phyloP scores from a whole-genome alignment of 2,888 invertebrate species.

The Drosophila suboccidentalis region DNA sequence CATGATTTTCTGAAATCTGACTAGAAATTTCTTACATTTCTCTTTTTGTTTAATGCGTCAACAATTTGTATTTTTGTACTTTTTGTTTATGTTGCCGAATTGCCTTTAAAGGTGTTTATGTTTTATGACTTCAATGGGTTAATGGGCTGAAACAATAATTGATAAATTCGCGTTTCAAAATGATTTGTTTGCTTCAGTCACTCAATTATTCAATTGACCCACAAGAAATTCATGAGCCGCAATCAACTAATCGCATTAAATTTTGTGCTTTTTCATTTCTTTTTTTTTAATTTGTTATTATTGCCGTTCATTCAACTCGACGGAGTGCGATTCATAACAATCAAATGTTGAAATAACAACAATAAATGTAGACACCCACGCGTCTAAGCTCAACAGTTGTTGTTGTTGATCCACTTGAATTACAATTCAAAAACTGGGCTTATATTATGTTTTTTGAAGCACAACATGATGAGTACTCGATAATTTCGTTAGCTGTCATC shows the following conservation, averaged over 20 bases:
- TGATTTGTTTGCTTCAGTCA: slow-evolving; percentile 9
- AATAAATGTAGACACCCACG: slow-evolving; percentile 29
- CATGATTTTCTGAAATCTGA: slow-evolving; percentile 22
- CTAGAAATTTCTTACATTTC: slow-evolving; percentile 17
- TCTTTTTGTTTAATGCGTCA: slow-evolving; percentile 30
- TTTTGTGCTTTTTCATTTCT: slow-evolving; percentile 21
- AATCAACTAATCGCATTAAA: slow-evolving; percentile 47
- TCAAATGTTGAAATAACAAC: slow-evolving; percentile 16
- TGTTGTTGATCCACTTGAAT: slow-evolving; percentile 9
- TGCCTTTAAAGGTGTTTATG: slow-evolving; percentile 21
- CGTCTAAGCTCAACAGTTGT: slow-evolving; percentile 19
- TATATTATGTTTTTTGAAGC: not conserved
- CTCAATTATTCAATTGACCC: slow-evolving; percentile 21
- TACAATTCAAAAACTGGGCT: not conserved
- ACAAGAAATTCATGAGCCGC: slow-evolving; percentile 17
- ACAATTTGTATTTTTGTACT: slow-evolving; percentile 17
- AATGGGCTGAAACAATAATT: slow-evolving; percentile 27
- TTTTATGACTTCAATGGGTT: slow-evolving; percentile 23
- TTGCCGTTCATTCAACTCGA: slow-evolving; percentile 38
- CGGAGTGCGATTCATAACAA: slow-evolving; percentile 18
- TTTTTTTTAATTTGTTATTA: slow-evolving; percentile 13
- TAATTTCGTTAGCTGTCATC: not conserved
- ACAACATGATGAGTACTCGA: not conserved
- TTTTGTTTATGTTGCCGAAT: slow-evolving; percentile 16
- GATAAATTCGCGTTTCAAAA: slow-evolving; percentile 11